Evolutionary conservation across 2,797 vertebrate species (phyloP).

Genomic region (Artibeus jamaicensis): DNA sequence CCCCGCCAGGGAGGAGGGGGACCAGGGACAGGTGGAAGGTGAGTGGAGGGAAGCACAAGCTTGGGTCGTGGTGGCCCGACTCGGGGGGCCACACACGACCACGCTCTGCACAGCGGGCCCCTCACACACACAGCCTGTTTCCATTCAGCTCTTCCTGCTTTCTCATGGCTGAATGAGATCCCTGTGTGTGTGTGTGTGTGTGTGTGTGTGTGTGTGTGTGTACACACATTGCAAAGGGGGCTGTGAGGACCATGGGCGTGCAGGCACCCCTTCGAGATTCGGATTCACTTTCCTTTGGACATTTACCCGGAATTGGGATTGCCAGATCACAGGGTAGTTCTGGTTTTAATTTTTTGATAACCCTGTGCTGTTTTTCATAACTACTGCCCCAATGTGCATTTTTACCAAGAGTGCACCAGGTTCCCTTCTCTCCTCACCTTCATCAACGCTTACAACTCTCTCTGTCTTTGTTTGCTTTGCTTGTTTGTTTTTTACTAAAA

Average conservation of each 20-base stretch:
- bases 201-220: neutral
- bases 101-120: neutral
- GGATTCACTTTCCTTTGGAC: neutral
- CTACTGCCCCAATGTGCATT: neutral
- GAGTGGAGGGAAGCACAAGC: neutral
- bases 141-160: neutral
- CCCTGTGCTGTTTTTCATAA: neutral
- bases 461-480: neutral
- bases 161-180: neutral
- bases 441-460: neutral
- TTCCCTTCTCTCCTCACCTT: neutral
- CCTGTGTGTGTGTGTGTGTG: neutral
- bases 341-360: neutral
- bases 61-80: neutral
- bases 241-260: neutral
- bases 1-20: neutral
- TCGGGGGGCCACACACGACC: neutral
- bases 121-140: neutral
- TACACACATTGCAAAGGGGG: neutral
- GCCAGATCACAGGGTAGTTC: neutral
- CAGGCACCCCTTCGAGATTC: neutral
- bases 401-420: neutral
- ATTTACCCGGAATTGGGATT: too few relatives aligned
- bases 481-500: neutral
- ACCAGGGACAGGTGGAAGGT: neutral